Conservation (phyloP, 1,140 invertebrate species). For the Heliothis virescens region DNA sequence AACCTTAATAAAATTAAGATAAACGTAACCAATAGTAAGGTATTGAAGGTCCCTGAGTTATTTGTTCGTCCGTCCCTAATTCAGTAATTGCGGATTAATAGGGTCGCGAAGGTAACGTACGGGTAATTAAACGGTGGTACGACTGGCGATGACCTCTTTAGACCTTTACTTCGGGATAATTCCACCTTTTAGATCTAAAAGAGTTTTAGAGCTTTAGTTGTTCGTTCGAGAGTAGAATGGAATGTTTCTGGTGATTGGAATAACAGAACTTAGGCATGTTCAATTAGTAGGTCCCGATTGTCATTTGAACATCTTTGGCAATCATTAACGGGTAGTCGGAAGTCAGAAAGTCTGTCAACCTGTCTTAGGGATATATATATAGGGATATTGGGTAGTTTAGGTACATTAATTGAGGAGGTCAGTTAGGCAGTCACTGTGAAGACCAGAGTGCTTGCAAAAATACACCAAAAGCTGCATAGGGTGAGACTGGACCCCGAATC, state of each 20-base stretch:
- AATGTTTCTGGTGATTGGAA: not conserved
- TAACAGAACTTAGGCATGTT: not conserved
- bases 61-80: slow-evolving; percentile 41
- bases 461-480: too few relatives aligned
- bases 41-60: slow-evolving; percentile 35
- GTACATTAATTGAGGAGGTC: too few relatives aligned
- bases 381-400: too few relatives aligned
- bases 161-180: slow-evolving; percentile 24
- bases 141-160: slow-evolving; percentile 43
- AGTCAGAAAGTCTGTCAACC: too few relatives aligned
- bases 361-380: too few relatives aligned
- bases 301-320: too few relatives aligned
- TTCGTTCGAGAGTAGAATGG: not conserved
- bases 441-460: too few relatives aligned
- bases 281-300: too few relatives aligned
- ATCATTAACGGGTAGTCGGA: too few relatives aligned
- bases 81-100: slow-evolving; percentile 48
- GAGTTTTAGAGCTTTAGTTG: not conserved
- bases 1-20: slow-evolving; percentile 45
- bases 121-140: slow-evolving; percentile 44
- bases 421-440: too few relatives aligned
- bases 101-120: slow-evolving; percentile 39
- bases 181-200: not conserved
- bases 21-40: slow-evolving; percentile 28
- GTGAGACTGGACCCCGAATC: too few relatives aligned